Evolutionary conservation across 2,113 vertebrate species (phyloP).

Genomic region (Nothobranchius kuhntae): DNA sequence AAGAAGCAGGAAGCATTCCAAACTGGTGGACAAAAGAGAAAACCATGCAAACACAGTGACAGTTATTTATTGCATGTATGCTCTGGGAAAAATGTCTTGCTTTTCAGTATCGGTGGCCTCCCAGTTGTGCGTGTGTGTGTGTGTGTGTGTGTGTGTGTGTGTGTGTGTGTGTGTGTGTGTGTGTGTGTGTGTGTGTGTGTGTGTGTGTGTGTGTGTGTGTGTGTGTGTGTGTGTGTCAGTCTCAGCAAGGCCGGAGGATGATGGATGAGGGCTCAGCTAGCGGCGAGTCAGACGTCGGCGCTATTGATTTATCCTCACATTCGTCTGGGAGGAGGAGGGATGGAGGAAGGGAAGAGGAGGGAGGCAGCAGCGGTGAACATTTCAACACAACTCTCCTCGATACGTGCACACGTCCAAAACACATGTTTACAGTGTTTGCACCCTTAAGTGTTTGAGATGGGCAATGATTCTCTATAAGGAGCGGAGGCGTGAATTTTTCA

Average conservation of each 20-base stretch:
- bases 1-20: constrained; percentile 11
- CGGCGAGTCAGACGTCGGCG: constrained; percentile 54
- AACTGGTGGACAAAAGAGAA: constrained; percentile 3
- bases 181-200: constrained; percentile 42
- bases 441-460: constrained; percentile 40
- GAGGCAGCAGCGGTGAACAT: constrained; percentile 24
- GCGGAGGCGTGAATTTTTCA: constrained; percentile 34
- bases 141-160: neutral
- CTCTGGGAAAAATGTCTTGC: constrained; percentile 30
- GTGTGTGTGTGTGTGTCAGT: constrained; percentile 32
- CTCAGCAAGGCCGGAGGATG: constrained; percentile 49
- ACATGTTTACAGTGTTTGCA: constrained; percentile 3
- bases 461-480: constrained; percentile 36
- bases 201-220: constrained; percentile 21
- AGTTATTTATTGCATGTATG: constrained; percentile 24
- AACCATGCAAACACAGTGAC: constrained; percentile 13
- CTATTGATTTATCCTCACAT: constrained; percentile 75
- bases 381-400: constrained; percentile 47
- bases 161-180: constrained; percentile 10
- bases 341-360: neutral
- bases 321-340: constrained; percentile 46
- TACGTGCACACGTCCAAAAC: neutral
- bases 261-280: constrained; percentile 70
- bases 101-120: constrained; percentile 38
- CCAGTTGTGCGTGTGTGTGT: constrained; percentile 51